These are phyloP conservation scores for Sebastes matsubarae DNA, from an alignment of 2,797 vertebrate species.

Conservation along the genomic window DNA sequence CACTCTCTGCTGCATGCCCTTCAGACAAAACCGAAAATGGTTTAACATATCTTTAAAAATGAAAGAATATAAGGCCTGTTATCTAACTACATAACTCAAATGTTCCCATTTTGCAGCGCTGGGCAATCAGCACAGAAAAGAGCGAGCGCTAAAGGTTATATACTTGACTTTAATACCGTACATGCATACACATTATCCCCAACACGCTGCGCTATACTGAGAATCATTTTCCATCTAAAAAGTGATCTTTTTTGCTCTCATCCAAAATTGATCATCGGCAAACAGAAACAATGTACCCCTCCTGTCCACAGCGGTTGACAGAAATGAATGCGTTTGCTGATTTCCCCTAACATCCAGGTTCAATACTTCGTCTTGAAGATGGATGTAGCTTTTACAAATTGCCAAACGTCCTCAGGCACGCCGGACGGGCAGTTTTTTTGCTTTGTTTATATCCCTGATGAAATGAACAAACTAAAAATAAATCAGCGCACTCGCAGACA, in stretches of 20 bases:
- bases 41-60: conserved; percentile 22
- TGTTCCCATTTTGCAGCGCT: neutral
- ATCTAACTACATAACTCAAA: conserved; percentile 11
- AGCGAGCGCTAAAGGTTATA: neutral
- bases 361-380: conserved; percentile 74
- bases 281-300: conserved; percentile 59
- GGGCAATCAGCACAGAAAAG: neutral
- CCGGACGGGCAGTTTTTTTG: conserved; percentile 22
- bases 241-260: conserved; percentile 31
- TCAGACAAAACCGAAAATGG: conserved; percentile 32
- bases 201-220: neutral
- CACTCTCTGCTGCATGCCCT: conserved; percentile 16
- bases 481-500: conserved; percentile 41
- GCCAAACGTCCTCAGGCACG: conserved; percentile 61
- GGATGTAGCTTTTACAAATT: conserved; percentile 71
- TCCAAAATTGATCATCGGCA: conserved; percentile 67
- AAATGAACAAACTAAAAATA: conserved; percentile 60
- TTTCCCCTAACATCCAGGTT: conserved; percentile 56
- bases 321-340: conserved; percentile 68
- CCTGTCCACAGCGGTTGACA: conserved; percentile 57
- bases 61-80: neutral
- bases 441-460: conserved; percentile 33
- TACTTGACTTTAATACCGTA: neutral
- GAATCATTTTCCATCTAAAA: conserved; percentile 16
- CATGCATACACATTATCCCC: neutral